Evolutionary conservation across 2,888 invertebrate genomes (phyloP), one percentile per base, ranked within the genome.

Genomic region (Eueremaeus valkanovi): DNA sequence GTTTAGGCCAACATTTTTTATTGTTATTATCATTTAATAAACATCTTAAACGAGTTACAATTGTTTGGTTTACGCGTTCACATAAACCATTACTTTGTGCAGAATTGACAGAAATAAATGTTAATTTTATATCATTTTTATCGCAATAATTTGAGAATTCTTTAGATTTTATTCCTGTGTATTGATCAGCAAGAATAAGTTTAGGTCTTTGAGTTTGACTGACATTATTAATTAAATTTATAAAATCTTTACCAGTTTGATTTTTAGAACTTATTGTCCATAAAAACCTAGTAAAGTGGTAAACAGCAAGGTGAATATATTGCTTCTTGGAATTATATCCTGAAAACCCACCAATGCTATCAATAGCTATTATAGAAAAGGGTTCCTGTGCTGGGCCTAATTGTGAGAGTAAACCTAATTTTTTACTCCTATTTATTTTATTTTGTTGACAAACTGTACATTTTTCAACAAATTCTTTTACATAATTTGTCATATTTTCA

Each of bases 301-400:
- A 68, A 8, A 74, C 45, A 11, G 74, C 74, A 11, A 74, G 1
- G 29, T 74, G 73, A 11, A 73, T 61, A 29, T 73, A 73, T 31
- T 40, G 58, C 16, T 73, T 73, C n/a, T 33, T 61, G 6, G 61
- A 73, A 9, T 61, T 61, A 29, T 73, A 73, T 13, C 63, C 40
- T 63, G 21, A 24, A 31, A 76, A 74, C 8, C 74, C 74, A 11
- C 74, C 66, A 11, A 74, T 31, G 9, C 70, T 72, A 29, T 72
- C 72, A 72, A 72, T 72, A 18, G 49, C 31, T n/a, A 72, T 29
- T 1, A 45, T 51, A 31, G 40, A 8, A 31, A 75, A 75, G 24
- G 75, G 75, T 42, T 27, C 51, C 9, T 61, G 33, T n/a, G 72
- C 42, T n/a, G 75, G 75, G 13, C 72, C 75, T 31, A 75, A 8